Percentiles rank a stretch among this genome's conserved stretches.
These are phyloP conservation scores for Parazoanthus swiftii DNA, from an alignment of 92 coral and sea anemone genomes.

Conservation along the genomic window DNA sequence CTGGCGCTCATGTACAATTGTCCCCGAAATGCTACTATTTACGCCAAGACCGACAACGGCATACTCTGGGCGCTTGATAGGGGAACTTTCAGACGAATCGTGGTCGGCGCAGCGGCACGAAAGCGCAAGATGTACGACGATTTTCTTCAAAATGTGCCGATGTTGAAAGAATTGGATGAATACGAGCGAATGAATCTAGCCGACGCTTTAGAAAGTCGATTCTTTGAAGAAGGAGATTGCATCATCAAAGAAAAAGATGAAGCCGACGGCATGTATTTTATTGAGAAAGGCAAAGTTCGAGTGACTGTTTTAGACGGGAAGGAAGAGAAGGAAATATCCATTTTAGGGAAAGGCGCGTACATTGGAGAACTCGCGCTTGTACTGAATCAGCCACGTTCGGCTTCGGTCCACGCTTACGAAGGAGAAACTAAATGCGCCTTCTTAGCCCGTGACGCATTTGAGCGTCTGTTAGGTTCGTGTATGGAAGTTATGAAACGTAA, in stretches of 20 bases:
- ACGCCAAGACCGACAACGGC: slow-evolving; percentile 80
- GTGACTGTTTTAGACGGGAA: slow-evolving; percentile 74
- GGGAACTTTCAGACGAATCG: slow-evolving; percentile 84
- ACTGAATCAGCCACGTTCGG: slow-evolving; percentile 94
- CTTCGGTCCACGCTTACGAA: slow-evolving; percentile 78
- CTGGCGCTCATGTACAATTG: slow-evolving; percentile 98
- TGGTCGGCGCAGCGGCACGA: slow-evolving; percentile 93
- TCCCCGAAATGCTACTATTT: slow-evolving; percentile 95
- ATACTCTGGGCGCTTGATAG: slow-evolving; percentile 95
- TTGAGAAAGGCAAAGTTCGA: slow-evolving; percentile 84
- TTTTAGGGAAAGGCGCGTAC: slow-evolving; percentile 75
- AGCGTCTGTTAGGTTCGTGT: slow-evolving; percentile 94
- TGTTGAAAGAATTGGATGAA: slow-evolving; percentile 75
- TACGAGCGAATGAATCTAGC: slow-evolving; percentile 92
- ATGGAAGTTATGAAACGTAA: slow-evolving; percentile 98
- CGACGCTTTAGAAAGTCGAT: slow-evolving; percentile 86
- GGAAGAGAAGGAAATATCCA: slow-evolving; percentile 75
- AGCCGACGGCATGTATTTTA: slow-evolving; percentile 98
- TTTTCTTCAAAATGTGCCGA: slow-evolving; percentile 86
- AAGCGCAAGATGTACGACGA: slow-evolving; percentile 84
- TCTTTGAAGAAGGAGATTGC: slow-evolving; percentile 81
- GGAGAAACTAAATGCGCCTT: slow-evolving; percentile 82
- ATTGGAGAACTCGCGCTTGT: slow-evolving; percentile 96
- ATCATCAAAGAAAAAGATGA: slow-evolving; percentile 85
- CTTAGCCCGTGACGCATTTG: slow-evolving; percentile 88